Evolutionary conservation across 2,113 vertebrate species (phyloP), one percentile per base, ranked within the genome.

Genomic region (Mixornis gularis): DNA sequence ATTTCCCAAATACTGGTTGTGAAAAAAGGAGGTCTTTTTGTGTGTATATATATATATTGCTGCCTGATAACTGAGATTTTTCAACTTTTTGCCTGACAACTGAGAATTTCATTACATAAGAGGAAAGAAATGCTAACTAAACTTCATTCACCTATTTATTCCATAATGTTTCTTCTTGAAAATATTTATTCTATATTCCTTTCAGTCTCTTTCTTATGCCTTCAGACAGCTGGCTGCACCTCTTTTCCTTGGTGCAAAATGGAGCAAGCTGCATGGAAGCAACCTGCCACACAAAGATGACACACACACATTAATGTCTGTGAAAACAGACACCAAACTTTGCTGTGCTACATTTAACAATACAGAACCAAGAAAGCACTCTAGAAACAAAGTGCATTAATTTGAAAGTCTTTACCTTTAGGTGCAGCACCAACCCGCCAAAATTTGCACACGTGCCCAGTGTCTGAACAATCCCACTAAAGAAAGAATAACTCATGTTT

Each of bases 241-340:
- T n/a, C 13, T n/a, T 30, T 70, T 68, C 30, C 49, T 52, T 20
- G 6, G 3, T 69, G 63, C 12, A 56, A 76, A 55, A 44, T 9
- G 15, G 25, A 72, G 18, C 20, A 79, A 46, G 38, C 38, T 53
- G 24, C 32, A n/a, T 26, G 43, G 22, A 64, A 79, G 26, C 16
- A 71, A 26, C 9, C 36, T 56, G 12, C 3, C 32, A 30, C 18
- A 26, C 0, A 0, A 48, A 59, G 38, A 65, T 12, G 2, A 0
- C 17, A n/a, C 24, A 20, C 3, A 6, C 36, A 46, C 5, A 8
- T 43, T 27, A 76, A 30, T 0, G 17, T 13, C n/a, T 65, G 17
- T 24, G 38, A 71, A 68, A 36, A 74, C 22, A 74, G 38, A 51
- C 40, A 36, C 34, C 25, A 59, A 89, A 40, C 3, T 51, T 44